Percentiles rank a stretch among this genome's conserved stretches.
These are phyloP conservation scores for Coregonus clupeaformis DNA, from an alignment of 2,113 vertebrate genomes.

Conservation along the genomic window DNA sequence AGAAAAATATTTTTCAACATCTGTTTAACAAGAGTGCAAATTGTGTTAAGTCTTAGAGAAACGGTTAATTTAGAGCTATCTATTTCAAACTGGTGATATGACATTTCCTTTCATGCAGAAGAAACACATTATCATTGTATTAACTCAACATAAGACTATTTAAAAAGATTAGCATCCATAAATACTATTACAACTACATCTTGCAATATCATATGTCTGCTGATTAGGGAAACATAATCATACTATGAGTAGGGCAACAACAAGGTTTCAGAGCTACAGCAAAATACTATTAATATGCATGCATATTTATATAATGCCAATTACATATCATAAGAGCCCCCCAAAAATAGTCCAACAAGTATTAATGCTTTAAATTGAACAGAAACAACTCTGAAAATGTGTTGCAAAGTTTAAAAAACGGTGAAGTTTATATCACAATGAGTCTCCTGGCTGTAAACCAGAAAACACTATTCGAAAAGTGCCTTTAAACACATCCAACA, in stretches of 20 bases:
- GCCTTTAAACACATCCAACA: slow-evolving; percentile 16
- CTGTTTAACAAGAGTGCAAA: neutral
- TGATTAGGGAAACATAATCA: too few relatives aligned
- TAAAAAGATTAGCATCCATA: too few relatives aligned
- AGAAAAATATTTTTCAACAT: slow-evolving; percentile 13
- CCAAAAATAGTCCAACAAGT: neutral
- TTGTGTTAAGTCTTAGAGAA: neutral
- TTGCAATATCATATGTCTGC: too few relatives aligned
- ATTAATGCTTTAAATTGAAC: neutral
- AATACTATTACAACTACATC: too few relatives aligned
- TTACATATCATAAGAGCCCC: neutral
- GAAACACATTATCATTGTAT: too few relatives aligned
- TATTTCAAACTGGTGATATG: too few relatives aligned
- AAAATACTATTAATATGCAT: neutral
- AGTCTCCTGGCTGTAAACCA: slow-evolving; percentile 20
- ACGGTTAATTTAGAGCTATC: too few relatives aligned
- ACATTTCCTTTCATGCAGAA: too few relatives aligned
- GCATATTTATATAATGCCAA: neutral
- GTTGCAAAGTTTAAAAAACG: neutral
- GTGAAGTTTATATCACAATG: neutral
- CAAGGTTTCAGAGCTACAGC: too few relatives aligned
- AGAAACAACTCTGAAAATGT: neutral
- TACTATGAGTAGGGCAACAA: too few relatives aligned
- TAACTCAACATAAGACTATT: too few relatives aligned
- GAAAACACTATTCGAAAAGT: slow-evolving; percentile 12